Evolutionary conservation across 2,888 invertebrate genomes (phyloP), one percentile per base, ranked within the genome.

Genomic region (Eupithecia subfuscata): DNA sequence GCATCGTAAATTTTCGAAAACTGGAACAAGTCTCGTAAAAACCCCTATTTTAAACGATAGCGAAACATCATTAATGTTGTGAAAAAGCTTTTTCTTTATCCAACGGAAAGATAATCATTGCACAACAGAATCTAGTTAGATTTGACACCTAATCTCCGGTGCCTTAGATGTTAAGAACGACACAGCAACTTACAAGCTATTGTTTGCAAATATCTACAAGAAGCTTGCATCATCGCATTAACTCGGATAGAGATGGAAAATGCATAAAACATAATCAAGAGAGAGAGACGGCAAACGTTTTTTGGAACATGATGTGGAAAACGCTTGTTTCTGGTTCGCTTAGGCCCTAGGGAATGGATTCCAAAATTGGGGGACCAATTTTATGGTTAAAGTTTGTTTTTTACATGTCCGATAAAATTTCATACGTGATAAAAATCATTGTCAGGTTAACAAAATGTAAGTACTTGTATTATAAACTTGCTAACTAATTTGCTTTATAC

Each of bases 141-240:
- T 91, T 91, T 92, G 88, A 92, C 88, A 87, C 89, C 86, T 85
- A 87, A 86, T 87, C 85, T 89, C 88, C 88, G 90, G 89, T 87
- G 84, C 88, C 86, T 91, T 86, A 89, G 90, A 90, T 88, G 90
- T 88, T 84, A 83, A 79, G 79, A 92, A 88, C 82, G 84, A 93
- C 92, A 91, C 87, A 89, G 90, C 89, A 87, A 88, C 85, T 88
- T 88, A 95, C 95, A 94, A 87, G 91, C 92, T 85, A 95, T 95
- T 95, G 95, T 95, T 94, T 95, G 95, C 93, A 93, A 95, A 95
- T 95, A 84, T 82, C 85, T 86, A 91, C 91, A 91, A 85, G 88
- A 84, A 87, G 85, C 86, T 84, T 86, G 86, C 86, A 88, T 85
- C 89, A 87, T 84, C 85, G 86, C 86, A 88, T 86, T 89, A 87